Base-by-base conservation (phyloP, 2,888 invertebrate species). In the Pinctada fucata region DNA sequence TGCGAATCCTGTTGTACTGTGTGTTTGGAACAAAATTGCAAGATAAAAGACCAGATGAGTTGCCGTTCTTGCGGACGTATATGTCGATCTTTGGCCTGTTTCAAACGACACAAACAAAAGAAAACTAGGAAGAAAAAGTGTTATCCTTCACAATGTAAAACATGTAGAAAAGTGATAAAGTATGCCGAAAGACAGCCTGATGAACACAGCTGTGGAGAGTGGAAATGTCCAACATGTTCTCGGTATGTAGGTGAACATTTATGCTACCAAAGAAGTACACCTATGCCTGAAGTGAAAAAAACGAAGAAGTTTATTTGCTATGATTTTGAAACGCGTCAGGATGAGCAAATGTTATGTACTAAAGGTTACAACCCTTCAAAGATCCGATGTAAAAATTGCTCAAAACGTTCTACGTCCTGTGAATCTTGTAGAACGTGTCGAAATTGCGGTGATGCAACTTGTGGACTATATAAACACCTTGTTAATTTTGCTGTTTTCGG, bases 401-500 rank as follows among this genome's bases (percentile, higher is more conserved):
- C 50, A 16, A 70, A 48, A 50, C 48, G 50, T 16, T 13, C 48
- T n/a, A 48, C 13, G 31, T 50, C 48, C n/a, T 70, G 70, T 70
- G 48, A 48, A 10, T 50, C 48, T n/a, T 70, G 70, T 70, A 70
- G 70, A 50, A 13, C 50, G 13, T 49, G 70, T 16, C 48, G 16
- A 50, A 70, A 70, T 70, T 70, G 70, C 31, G n/a, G 50, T 48
- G 49, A 70, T 70, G 49, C 70, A 50, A 50, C 70, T 49, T 70
- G 70, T 49, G 70, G 70, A 50, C 70, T 70, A n/a, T 49, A 70
- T n/a, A 49, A 70, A 50, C 70, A 70, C 49, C 48, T 16, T 50
- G 70, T 70, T 13, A 70, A 74, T 73, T 73, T 73, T 64, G 73
- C 73, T 16, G 73, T 73, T 65, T 73, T 65, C 73, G 65, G 65